Evolutionary conservation across 2,113 vertebrate genomes (phyloP), one percentile per base, ranked within the genome.

Genomic region (Lophius piscatorius): DNA sequence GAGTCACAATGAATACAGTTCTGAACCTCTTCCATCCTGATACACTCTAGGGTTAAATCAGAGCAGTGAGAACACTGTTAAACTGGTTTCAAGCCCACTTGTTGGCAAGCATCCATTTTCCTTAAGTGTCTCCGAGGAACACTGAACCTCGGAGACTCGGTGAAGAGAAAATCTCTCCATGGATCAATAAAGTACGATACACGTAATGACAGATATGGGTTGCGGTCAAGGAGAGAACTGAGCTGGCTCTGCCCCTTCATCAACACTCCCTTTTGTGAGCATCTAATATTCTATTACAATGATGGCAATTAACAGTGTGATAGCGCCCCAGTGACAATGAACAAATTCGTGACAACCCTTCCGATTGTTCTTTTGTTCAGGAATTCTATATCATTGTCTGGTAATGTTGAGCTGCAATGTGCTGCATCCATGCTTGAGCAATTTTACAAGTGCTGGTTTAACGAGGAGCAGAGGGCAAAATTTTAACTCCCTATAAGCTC

Each of bases 341-440:
- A 81, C 85, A 86, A 81, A 88, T 85, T 86, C 86, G 83, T 84
- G 82, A 90, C 87, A 86, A 85, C 82, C 81, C 78, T 81, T 86
- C 79, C 82, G 75, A 87, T 85, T 84, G 85, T 88, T 85, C 85
- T 86, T 85, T 63, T 84, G 82, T 76, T 57, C 78, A 83, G 80
- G 67, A 85, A 84, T 81, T 87, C 83, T 84, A 82, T 87, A 85
- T 85, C 77, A 84, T 72, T 87, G 87, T 85, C 87, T 76, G 74
- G 61, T 64, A 82, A 81, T 59, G 76, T 69, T 63, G 76, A 73
- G 72, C 86, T 60, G 78, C 74, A 78, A 70, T 63, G 84, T 80
- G 78, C 86, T 75, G 74, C 73, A 65, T 74, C 63, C 79, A 88
- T 52, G 84, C 86, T 83, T 64, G 56, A 85, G 79, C 58, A 71